A percentile compares a stretch with the other conserved stretches of the same genome.
These are phyloP conservation scores for Genyomyrus donnyi DNA, from an alignment of 2,113 vertebrate species.

Conservation along the genomic window DNA sequence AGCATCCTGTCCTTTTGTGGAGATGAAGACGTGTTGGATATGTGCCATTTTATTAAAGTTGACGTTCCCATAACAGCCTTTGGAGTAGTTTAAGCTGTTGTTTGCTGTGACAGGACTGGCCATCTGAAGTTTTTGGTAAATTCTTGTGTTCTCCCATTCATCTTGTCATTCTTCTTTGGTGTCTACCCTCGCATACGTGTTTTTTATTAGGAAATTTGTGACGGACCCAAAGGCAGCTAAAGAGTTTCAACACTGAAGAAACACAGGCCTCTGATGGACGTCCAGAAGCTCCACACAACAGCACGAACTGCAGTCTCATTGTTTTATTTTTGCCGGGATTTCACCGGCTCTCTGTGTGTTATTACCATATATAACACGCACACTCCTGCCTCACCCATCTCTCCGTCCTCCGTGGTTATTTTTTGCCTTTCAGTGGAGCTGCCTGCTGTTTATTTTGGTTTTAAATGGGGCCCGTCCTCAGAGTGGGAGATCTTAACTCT, in stretches of 20 bases:
- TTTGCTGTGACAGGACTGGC: not conserved
- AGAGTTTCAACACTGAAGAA: not conserved
- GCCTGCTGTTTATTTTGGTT: slow-evolving; percentile 2
- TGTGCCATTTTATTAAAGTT: not conserved
- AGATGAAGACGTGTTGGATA: not conserved
- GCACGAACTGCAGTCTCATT: not conserved
- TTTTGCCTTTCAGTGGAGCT: not conserved
- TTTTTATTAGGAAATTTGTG: not conserved
- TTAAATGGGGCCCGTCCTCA: not conserved
- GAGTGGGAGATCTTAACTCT: slow-evolving; percentile 8
- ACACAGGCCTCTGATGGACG: not conserved
- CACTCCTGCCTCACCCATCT: not conserved
- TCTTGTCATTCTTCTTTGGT: not conserved
- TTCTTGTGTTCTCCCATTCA: not conserved
- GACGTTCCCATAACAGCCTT: not conserved
- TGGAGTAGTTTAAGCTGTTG: not conserved
- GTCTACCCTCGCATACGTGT: not conserved
- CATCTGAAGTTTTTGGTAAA: not conserved
- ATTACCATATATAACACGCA: not conserved
- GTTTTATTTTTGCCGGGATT: not conserved
- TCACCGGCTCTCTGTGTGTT: not conserved
- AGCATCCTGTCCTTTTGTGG: not conserved
- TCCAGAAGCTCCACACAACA: not conserved
- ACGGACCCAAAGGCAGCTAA: not conserved
- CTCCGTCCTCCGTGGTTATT: not conserved